Conservation (phyloP, 2,888 invertebrate genomes). For the Chymomyza fuscimana region DNA sequence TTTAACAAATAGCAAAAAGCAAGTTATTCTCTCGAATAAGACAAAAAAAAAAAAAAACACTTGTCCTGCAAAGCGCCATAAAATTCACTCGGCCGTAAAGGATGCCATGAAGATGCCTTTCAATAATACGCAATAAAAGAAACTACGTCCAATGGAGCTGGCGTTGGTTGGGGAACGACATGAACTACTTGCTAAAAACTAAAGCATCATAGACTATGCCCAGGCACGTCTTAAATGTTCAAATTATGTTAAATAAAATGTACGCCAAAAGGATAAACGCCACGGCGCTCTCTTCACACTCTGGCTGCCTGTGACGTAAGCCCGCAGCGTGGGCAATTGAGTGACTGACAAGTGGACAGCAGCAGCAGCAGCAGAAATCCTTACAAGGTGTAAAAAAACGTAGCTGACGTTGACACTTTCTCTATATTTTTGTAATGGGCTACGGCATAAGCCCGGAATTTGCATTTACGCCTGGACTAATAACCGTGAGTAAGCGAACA, state of each 20-base stretch:
- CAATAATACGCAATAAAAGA: slow-evolving; percentile 53
- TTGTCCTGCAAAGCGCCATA: slow-evolving; percentile 43
- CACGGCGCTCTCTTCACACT: neutral
- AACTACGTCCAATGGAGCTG: slow-evolving; percentile 25
- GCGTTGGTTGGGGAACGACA: slow-evolving; percentile 50
- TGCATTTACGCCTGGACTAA: slow-evolving; percentile 59
- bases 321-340: slow-evolving; percentile 24
- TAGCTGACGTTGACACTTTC: slow-evolving; percentile 34
- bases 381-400: slow-evolving; percentile 66
- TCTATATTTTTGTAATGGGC: slow-evolving; percentile 13
- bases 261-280: slow-evolving; percentile 61
- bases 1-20: slow-evolving; percentile 64
- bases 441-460: slow-evolving; percentile 48
- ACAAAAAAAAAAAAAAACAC: slow-evolving; percentile 5
- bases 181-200: slow-evolving; percentile 64
- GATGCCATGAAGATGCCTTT: slow-evolving; percentile 63
- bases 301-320: slow-evolving; percentile 64
- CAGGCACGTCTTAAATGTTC: slow-evolving; percentile 74
- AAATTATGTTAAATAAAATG: slow-evolving; percentile 74
- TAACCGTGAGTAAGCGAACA: slow-evolving; percentile 72
- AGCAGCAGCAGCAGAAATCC: slow-evolving; percentile 43
- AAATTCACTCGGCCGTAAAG: slow-evolving; percentile 73
- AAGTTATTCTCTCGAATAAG: slow-evolving; percentile 34
- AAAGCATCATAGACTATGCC: slow-evolving; percentile 70
- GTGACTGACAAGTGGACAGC: slow-evolving; percentile 52